phyloP scores from a whole-genome alignment of 2,888 invertebrate genomes.

The Chydorus sphaericus region DNA sequence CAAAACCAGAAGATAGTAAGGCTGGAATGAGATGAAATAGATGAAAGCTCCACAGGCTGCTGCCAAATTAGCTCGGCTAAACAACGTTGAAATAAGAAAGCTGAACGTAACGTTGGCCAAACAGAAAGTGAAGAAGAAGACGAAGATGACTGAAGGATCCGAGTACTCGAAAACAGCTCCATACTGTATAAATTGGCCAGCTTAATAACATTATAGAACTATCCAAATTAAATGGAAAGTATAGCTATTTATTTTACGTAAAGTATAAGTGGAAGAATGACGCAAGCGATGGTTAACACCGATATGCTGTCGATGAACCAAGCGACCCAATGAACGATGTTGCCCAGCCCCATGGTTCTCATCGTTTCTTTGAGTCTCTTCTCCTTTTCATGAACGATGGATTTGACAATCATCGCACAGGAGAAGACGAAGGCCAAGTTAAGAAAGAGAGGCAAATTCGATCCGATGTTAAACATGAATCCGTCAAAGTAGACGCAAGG shows the following conservation, averaged over 20 bases:
- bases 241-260: conserved; percentile 21
- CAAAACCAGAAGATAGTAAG: conserved; percentile 30
- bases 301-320: conserved; percentile 41
- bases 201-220: not conserved
- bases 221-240: not conserved
- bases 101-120: conserved; percentile 34
- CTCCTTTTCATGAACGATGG: conserved; percentile 41
- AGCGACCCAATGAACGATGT: conserved; percentile 40
- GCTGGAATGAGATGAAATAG: conserved; percentile 33
- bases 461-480: conserved; percentile 35
- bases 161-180: conserved; percentile 58
- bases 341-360: conserved; percentile 40
- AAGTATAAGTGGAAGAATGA: conserved; percentile 57
- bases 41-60: conserved; percentile 39
- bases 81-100: conserved; percentile 40
- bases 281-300: conserved; percentile 41
- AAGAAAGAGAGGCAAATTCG: conserved; percentile 38
- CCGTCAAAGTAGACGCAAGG: conserved; percentile 27
- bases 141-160: conserved; percentile 45
- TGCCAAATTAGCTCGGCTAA: conserved; percentile 41
- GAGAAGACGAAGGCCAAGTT: conserved; percentile 41
- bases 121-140: conserved; percentile 43
- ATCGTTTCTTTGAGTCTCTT: conserved; percentile 36
- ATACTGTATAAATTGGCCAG: conserved; percentile 26
- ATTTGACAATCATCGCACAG: conserved; percentile 38